A percentile compares a stretch with the other conserved stretches of the same genome.
Conservation (phyloP, 1,140 invertebrate species). For the Dolichoris vasculosae region DNA sequence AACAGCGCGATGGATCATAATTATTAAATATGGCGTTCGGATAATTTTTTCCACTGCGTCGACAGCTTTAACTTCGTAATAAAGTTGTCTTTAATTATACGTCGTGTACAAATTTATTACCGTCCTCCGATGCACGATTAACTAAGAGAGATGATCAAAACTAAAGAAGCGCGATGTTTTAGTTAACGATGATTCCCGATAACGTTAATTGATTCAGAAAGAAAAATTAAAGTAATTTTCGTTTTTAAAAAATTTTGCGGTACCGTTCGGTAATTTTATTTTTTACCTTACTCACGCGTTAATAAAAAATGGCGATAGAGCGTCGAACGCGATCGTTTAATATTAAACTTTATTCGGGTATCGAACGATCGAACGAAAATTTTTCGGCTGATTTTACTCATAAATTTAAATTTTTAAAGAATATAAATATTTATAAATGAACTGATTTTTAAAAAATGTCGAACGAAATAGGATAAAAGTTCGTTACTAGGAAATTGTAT, state of each 20-base stretch:
- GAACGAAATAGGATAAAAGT: no score
- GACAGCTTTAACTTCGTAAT: neutral
- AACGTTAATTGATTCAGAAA: neutral
- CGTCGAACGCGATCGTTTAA: no score
- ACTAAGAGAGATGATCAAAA: neutral
- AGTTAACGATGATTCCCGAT: constrained; percentile 13
- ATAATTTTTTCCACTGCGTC: neutral
- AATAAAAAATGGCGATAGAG: neutral
- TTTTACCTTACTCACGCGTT: neutral
- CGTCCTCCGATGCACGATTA: neutral
- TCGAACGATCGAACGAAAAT: no score
- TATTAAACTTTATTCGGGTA: no score
- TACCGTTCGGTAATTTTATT: neutral
- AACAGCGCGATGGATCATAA: neutral
- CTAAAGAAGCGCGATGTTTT: neutral
- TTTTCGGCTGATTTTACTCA: no score
- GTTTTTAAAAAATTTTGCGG: neutral
- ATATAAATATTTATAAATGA: no score
- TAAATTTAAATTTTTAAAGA: no score
- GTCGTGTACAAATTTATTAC: neutral
- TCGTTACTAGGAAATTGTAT: no score
- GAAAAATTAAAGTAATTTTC: neutral
- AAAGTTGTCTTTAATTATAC: constrained; percentile 11
- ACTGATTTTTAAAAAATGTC: no score
- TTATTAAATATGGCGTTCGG: neutral